Base-by-base conservation (phyloP, 2,888 invertebrate species). In the Amphipyra berbera region DNA sequence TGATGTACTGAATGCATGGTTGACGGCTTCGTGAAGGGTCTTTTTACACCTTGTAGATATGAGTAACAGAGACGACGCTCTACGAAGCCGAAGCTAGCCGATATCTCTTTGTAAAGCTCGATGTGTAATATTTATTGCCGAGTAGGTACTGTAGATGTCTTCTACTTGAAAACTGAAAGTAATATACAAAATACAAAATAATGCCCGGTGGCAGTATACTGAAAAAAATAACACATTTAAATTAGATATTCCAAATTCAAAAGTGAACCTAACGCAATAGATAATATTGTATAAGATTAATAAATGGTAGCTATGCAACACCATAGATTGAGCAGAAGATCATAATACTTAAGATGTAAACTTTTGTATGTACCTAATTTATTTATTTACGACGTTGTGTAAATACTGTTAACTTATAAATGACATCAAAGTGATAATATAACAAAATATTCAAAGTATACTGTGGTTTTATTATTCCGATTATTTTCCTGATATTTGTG, bases 391-490 rank as follows among this genome's bases (percentile, higher is more conserved):
- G 37, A 49, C 49, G 67, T 61, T 55, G 21, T 81, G 79, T 82
- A 82, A 73, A 78, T 81, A 78, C 60, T 70, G 68, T 78, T 83
- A 78, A 73, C 70, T 70, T 80, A 81, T 68, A 60, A 76, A 79
- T 68, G 69, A 81, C 75, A 83, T 81, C 80, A 79, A 76, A 77
- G 76, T 73, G 78, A 78, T 79, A 74, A 79, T 75, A 77, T 68
- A 75, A 76, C 66, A 61, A 68, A 78, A 48, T 59, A 76, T 78
- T 76, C 62, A 55, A 68, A 72, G 27, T 37, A 45, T 49, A 3
- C 27, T 40, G 41, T 49, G 10, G 47, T 68, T 49, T 61, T 73
- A 56, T 53, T 73, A 0, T 8, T 45, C 12, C 1, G 21, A 1
- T 21, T 21, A 21, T 21, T 21, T 21, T 21, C 21, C 3, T 21